phyloP scores from a whole-genome alignment of 1,140 invertebrate species.

The Acromyrmex charruanus region DNA sequence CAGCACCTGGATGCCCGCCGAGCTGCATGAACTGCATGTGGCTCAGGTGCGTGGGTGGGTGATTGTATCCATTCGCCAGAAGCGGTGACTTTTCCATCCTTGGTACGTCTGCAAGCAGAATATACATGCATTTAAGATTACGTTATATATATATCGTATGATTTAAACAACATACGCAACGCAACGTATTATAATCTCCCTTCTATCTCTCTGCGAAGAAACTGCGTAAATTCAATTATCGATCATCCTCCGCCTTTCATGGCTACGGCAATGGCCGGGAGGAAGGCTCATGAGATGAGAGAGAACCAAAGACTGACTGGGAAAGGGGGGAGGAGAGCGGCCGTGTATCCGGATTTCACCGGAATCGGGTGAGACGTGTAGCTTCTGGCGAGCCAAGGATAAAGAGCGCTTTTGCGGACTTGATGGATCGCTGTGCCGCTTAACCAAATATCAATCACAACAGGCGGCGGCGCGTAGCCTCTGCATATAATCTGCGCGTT shows the following conservation, averaged over 20 bases:
- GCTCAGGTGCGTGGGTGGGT: conserved; percentile 95
- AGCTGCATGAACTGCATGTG: conserved; percentile 96
- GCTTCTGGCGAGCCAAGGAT: conserved; percentile 70
- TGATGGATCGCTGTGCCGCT: conserved; percentile 79
- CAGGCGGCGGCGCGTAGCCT: conserved; percentile 62
- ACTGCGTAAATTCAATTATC: conserved; percentile 60
- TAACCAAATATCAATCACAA: conserved; percentile 81
- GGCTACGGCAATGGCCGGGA: not conserved
- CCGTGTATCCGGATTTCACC: conserved; percentile 65
- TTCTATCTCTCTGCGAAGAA: not conserved
- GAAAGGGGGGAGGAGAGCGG: not conserved
- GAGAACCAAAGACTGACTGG: not conserved
- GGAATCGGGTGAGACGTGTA: conserved; percentile 73
- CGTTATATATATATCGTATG: not conserved
- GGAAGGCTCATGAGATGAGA: not conserved
- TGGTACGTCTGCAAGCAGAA: conserved; percentile 91
- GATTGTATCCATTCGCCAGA: conserved; percentile 97
- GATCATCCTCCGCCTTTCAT: conserved; percentile 7
- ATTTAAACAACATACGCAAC: not conserved
- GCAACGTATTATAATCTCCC: not conserved
- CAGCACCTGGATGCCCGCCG: conserved; percentile 89
- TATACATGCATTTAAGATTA: not conserved
- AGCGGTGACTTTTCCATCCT: conserved; percentile 96
- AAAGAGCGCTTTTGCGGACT: conserved; percentile 77
- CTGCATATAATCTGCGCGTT: conserved; percentile 75